Evolutionary conservation across 2,888 invertebrate species (phyloP).

Genomic region (Ectemnius continuus): DNA sequence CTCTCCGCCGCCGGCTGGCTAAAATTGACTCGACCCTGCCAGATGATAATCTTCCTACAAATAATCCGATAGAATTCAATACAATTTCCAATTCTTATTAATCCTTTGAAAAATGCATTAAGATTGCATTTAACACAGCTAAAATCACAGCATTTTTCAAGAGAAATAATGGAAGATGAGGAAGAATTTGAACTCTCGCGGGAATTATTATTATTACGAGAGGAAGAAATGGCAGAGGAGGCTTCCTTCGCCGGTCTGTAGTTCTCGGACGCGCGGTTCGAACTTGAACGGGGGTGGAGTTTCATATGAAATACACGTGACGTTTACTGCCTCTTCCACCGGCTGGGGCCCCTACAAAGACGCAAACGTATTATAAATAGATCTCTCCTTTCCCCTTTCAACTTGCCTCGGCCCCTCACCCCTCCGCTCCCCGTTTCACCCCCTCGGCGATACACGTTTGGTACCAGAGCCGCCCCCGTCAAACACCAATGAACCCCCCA

Average conservation of each 20-base stretch:
- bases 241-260: constrained; percentile 34
- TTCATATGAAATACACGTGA: constrained; percentile 78
- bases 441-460: neutral
- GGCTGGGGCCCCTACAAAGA: constrained; percentile 72
- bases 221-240: constrained; percentile 72
- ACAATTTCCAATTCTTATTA: constrained; percentile 3
- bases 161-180: constrained; percentile 59
- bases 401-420: neutral
- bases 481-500: constrained; percentile 13
- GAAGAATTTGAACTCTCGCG: constrained; percentile 70
- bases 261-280: too few relatives aligned
- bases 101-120: too few relatives aligned
- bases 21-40: too few relatives aligned
- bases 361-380: constrained; percentile 76
- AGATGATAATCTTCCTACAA: too few relatives aligned
- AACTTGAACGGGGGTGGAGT: constrained; percentile 72
- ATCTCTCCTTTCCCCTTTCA: constrained; percentile 57
- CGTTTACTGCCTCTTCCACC: constrained; percentile 75
- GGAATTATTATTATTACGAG: constrained; percentile 63
- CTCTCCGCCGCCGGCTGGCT: too few relatives aligned
- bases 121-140: too few relatives aligned
- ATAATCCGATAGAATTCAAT: neutral
- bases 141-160: too few relatives aligned
- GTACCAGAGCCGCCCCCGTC: constrained; percentile 4
- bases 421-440: neutral